phyloP scores from a whole-genome alignment of 2,797 vertebrate species.

The Muscicapa comitata region DNA sequence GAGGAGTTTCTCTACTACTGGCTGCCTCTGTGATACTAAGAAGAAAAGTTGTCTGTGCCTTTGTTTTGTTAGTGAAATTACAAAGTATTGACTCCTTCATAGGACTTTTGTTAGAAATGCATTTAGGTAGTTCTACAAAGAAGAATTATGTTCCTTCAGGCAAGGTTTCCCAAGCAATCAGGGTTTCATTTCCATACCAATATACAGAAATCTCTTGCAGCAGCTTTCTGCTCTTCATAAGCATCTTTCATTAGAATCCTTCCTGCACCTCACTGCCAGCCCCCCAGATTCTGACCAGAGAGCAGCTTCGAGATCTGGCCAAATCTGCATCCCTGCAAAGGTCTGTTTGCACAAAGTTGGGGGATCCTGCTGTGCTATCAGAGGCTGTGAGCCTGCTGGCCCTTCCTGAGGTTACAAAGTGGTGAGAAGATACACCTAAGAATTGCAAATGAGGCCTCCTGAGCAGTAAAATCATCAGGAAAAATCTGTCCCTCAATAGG shows the following conservation, averaged over 20 bases:
- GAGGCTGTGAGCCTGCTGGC: background rate
- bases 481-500: background rate
- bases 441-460: background rate
- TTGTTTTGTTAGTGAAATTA: background rate
- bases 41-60: background rate
- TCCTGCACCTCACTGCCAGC: background rate
- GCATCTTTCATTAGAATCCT: background rate
- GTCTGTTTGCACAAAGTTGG: background rate
- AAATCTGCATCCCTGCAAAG: background rate
- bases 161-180: background rate
- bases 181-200: background rate
- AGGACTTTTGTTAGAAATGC: background rate
- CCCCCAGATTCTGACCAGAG: background rate
- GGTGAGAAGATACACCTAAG: background rate
- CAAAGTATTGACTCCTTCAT: background rate
- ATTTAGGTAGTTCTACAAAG: background rate
- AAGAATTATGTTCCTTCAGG: background rate
- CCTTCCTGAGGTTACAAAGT: background rate
- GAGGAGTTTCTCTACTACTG: background rate
- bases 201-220: background rate
- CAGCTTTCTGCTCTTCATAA: background rate
- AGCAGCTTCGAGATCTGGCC: background rate
- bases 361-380: background rate
- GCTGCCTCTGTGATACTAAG: background rate
- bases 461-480: background rate